Conservation (phyloP, 2,888 invertebrate species). For the Alloscopus bannaensis region DNA sequence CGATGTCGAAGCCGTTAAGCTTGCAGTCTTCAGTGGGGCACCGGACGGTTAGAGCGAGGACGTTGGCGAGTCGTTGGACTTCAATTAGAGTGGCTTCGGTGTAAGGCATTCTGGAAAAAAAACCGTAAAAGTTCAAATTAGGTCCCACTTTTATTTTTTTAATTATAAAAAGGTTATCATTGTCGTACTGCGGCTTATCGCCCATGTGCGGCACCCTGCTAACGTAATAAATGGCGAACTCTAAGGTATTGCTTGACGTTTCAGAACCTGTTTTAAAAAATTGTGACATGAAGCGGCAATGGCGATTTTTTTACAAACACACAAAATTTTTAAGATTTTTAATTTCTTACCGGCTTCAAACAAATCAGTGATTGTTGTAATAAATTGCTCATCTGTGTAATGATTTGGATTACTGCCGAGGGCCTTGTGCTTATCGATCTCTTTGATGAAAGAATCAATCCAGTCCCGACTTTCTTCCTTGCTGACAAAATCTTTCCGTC, state of each 20-base stretch:
- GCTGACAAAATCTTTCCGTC: constrained; percentile 27
- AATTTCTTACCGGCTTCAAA: constrained; percentile 62
- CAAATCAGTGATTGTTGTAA: constrained; percentile 55
- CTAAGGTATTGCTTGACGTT: constrained; percentile 65
- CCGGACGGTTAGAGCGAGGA: constrained; percentile 50
- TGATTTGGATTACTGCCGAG: constrained; percentile 24
- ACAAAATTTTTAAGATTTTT: constrained; percentile 40
- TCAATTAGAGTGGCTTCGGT: constrained; percentile 61
- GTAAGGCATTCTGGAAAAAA: constrained; percentile 49
- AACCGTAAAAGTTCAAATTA: neutral
- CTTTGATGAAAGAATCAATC: constrained; percentile 40
- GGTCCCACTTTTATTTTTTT: neutral
- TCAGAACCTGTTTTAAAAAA: too few relatives aligned
- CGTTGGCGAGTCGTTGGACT: constrained; percentile 58
- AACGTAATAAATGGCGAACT: constrained; percentile 72
- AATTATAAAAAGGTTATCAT: constrained; percentile 70
- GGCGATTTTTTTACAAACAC: neutral
- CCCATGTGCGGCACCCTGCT: constrained; percentile 72
- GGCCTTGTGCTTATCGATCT: constrained; percentile 31
- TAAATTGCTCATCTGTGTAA: constrained; percentile 48
- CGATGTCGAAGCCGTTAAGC: constrained; percentile 32
- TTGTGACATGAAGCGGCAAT: too few relatives aligned
- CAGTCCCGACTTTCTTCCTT: constrained; percentile 29
- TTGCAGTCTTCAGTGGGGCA: constrained; percentile 21
- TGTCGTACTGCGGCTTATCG: constrained; percentile 72